These are phyloP conservation scores for Daboia siamensis DNA, from an alignment of 2,113 vertebrate genomes.

Conservation along the genomic window DNA sequence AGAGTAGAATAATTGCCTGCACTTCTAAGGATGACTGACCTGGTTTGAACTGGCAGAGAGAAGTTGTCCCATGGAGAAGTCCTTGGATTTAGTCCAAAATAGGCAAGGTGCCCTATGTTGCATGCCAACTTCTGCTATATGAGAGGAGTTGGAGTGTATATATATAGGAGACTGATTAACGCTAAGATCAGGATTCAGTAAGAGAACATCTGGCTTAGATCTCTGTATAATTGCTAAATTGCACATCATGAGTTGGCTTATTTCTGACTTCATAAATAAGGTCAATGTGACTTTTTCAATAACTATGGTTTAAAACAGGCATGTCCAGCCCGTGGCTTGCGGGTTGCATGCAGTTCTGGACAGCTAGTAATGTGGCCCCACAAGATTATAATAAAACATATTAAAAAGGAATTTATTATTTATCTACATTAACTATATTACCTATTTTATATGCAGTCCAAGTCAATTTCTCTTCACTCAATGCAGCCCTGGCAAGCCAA, in stretches of 20 bases:
- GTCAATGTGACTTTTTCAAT: not conserved
- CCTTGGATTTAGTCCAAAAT: not conserved
- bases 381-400: not conserved
- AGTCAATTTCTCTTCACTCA: too few relatives aligned
- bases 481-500: too few relatives aligned
- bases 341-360: not conserved
- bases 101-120: constrained; percentile 34
- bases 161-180: not conserved
- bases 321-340: not conserved
- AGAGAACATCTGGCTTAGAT: not conserved
- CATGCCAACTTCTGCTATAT: constrained; percentile 37
- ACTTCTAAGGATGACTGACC: constrained; percentile 55
- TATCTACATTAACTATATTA: too few relatives aligned
- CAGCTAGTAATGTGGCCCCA: not conserved
- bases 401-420: not conserved
- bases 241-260: not conserved
- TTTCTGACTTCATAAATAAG: not conserved
- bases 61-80: constrained; percentile 14
- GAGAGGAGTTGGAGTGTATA: not conserved
- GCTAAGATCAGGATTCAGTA: not conserved
- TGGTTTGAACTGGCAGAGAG: constrained; percentile 53
- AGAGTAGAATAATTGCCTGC: constrained; percentile 39
- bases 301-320: not conserved
- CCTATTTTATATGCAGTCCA: too few relatives aligned
- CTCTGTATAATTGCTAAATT: not conserved